Percentiles rank a stretch among this genome's conserved stretches.
phyloP scores from a whole-genome alignment of 30 jellyfish, hydroid and myxozoan species.

The Cassiopea xamachana region DNA sequence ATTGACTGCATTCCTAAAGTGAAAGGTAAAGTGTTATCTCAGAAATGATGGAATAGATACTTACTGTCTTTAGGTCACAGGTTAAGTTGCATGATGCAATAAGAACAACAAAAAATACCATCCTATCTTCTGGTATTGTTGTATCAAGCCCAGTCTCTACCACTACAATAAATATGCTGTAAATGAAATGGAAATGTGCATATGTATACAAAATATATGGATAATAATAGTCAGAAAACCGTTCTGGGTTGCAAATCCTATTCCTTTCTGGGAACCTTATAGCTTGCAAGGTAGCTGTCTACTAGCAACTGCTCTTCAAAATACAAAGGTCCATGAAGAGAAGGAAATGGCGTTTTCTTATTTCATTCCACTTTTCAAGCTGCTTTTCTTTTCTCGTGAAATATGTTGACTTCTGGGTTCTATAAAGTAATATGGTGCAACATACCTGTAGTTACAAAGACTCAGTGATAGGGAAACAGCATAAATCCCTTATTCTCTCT shows the following conservation, averaged over 20 bases:
- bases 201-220: not conserved
- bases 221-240: not conserved
- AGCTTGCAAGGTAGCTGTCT: conserved; percentile 32
- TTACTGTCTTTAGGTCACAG: not conserved
- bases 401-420: conserved; percentile 18
- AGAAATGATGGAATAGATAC: not conserved
- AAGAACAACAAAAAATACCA: not conserved
- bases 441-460: not conserved
- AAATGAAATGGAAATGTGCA: not conserved
- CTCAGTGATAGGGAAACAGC: not conserved
- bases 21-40: not conserved
- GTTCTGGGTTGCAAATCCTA: too few species aligned
- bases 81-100: not conserved
- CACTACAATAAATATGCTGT: not conserved
- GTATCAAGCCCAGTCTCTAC: not conserved
- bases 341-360: conserved; percentile 28
- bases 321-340: conserved; percentile 52
- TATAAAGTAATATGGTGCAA: not conserved
- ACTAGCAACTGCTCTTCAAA: conserved; percentile 52
- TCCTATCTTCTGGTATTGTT: not conserved
- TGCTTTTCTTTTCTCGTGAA: conserved; percentile 25
- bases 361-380: conserved; percentile 21
- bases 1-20: conserved; percentile 46
- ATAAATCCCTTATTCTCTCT: too few species aligned
- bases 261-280: too few species aligned